Evolutionary conservation across 2,888 invertebrate genomes (phyloP).

Genomic region (Xestia sexstrigata): DNA sequence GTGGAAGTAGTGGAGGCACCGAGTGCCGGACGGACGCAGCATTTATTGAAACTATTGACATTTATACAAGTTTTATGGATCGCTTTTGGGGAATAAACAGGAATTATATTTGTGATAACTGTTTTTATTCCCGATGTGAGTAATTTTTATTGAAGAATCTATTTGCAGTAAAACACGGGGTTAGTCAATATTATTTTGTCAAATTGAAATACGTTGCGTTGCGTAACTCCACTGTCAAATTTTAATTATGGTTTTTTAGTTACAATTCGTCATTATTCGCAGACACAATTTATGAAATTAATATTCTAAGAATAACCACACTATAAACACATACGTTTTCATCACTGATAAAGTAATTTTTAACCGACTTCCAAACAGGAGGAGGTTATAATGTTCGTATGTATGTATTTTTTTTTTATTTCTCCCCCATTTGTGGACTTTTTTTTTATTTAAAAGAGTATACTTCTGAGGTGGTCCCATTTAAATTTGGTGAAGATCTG

Average conservation of each 20-base stretch:
- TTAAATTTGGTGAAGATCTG: too few relatives aligned
- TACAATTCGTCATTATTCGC: background rate
- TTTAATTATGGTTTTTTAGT: conserved; percentile 12
- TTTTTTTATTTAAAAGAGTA: too few relatives aligned
- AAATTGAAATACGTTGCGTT: background rate
- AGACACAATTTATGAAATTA: conserved; percentile 9
- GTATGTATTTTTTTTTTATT: too few relatives aligned
- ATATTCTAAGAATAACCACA: background rate
- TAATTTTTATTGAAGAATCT: conserved; percentile 39
- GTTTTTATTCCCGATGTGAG: conserved; percentile 28
- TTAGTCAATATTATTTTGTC: conserved; percentile 36
- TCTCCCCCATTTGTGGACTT: too few relatives aligned
- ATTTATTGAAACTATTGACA: conserved; percentile 82
- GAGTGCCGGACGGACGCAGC: conserved; percentile 71
- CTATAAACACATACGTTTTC: background rate
- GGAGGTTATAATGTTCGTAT: too few relatives aligned
- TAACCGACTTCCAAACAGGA: too few relatives aligned
- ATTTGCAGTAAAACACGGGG: conserved; percentile 30
- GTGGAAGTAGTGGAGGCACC: conserved; percentile 73
- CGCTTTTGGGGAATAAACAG: conserved; percentile 45
- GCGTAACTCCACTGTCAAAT: background rate
- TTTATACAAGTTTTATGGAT: conserved; percentile 69
- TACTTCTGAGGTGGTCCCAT: too few relatives aligned
- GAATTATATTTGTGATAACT: conserved; percentile 52
- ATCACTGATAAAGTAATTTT: background rate